A percentile compares a stretch with the other conserved stretches of the same genome.
These are phyloP conservation scores for Synergus japonicus DNA, from an alignment of 2,888 invertebrate species.

Conservation along the genomic window DNA sequence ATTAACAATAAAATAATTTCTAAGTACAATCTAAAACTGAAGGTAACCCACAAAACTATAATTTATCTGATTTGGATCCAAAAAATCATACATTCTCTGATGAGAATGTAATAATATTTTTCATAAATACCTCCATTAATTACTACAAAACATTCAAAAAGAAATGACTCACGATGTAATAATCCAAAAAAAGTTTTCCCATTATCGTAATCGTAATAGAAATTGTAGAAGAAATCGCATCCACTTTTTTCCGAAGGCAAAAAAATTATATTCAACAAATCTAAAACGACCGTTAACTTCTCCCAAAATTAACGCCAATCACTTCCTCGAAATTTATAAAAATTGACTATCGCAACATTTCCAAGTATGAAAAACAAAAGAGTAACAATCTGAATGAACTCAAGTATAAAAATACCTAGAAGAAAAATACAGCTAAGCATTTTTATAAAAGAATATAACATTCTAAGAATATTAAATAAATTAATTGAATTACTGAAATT, in stretches of 20 bases:
- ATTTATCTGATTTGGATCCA: neutral
- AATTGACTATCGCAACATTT: neutral
- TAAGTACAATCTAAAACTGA: neutral
- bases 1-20: neutral
- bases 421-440: no score
- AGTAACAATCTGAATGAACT: neutral
- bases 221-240: neutral
- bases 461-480: neutral
- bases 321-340: neutral
- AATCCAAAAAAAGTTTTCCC: slow-evolving; percentile 18
- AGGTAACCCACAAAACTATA: neutral
- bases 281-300: neutral
- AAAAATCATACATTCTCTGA: neutral
- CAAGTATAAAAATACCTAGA: no score
- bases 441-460: no score
- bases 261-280: neutral
- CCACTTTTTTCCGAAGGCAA: neutral
- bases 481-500: neutral
- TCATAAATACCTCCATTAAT: neutral
- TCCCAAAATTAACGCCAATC: neutral
- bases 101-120: neutral
- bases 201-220: slow-evolving; percentile 16
- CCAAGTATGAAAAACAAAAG: neutral
- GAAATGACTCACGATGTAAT: slow-evolving; percentile 27
- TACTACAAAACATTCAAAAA: slow-evolving; percentile 3